phyloP scores from a whole-genome alignment of 2,888 invertebrate species.

The Euproctis similis region DNA sequence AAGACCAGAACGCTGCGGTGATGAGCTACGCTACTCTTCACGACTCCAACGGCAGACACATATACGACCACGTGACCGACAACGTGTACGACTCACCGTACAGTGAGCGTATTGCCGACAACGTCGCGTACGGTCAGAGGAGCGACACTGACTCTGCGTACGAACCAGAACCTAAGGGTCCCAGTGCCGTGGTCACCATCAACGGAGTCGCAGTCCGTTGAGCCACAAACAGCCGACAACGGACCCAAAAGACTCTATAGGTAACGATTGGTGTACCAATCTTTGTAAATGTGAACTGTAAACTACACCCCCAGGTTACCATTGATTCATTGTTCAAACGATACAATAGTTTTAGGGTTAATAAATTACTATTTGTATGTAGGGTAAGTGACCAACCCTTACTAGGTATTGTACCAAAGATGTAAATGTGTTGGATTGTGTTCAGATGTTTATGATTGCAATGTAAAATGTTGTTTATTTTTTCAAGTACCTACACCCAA shows the following conservation, averaged over 20 bases:
- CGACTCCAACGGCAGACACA: slow-evolving; percentile 76
- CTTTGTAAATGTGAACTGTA: slow-evolving; percentile 25
- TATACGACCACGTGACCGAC: slow-evolving; percentile 76
- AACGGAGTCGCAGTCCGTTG: slow-evolving; percentile 92
- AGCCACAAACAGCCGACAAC: slow-evolving; percentile 17
- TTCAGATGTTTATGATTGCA: slow-evolving; percentile 32
- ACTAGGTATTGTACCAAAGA: slow-evolving; percentile 72
- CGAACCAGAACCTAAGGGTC: slow-evolving; percentile 81
- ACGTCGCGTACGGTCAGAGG: slow-evolving; percentile 58
- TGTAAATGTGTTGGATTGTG: slow-evolving; percentile 68
- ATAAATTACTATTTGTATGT: slow-evolving; percentile 2
- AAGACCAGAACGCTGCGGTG: slow-evolving; percentile 90
- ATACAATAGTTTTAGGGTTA: slow-evolving; percentile 32
- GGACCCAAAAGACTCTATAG: slow-evolving; percentile 19
- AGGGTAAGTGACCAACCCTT: slow-evolving; percentile 45
- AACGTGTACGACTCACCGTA: slow-evolving; percentile 87
- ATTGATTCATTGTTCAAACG: slow-evolving; percentile 41
- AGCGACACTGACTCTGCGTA: slow-evolving; percentile 72
- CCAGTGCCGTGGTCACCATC: slow-evolving; percentile 83
- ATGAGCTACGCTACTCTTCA: slow-evolving; percentile 92
- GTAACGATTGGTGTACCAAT: slow-evolving; percentile 32
- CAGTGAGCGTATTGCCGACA: slow-evolving; percentile 73
- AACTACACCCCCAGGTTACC: slow-evolving; percentile 25
- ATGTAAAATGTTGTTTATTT: slow-evolving; percentile 8
- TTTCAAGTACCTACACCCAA: too few relatives aligned